Evolutionary conservation across 2,113 vertebrate genomes (phyloP).

Genomic region (Terrapene triunguis): DNA sequence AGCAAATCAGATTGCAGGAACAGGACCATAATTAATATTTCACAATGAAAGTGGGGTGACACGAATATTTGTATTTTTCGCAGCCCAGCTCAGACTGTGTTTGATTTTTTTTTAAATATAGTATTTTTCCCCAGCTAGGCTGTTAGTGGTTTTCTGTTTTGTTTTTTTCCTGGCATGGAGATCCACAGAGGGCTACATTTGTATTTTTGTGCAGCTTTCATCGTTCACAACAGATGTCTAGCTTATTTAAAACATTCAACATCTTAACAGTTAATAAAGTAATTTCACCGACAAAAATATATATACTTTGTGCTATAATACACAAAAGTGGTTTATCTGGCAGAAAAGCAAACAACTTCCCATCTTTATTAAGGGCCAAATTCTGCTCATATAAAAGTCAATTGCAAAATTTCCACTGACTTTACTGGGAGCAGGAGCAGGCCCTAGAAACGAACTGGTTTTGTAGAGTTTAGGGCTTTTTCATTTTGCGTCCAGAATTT

Average conservation of each 20-base stretch:
- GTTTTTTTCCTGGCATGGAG: constrained; percentile 52
- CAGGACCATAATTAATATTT: not conserved
- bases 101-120: not conserved
- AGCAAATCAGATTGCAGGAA: not conserved
- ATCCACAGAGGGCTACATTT: constrained; percentile 31
- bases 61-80: not conserved
- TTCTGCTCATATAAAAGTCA: not conserved
- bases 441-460: constrained; percentile 24
- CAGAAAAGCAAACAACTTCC: not conserved
- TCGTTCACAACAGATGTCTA: constrained; percentile 71
- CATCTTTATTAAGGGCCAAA: not conserved
- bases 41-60: not conserved
- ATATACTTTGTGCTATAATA: constrained; percentile 14
- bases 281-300: constrained; percentile 66
- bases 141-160: constrained; percentile 15
- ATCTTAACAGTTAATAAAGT: constrained; percentile 70
- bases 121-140: not conserved
- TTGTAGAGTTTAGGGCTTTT: not conserved
- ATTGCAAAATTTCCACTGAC: not conserved
- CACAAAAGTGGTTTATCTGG: constrained; percentile 29
- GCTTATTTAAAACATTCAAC: constrained; percentile 70
- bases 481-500: accelerated
- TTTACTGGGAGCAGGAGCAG: not conserved
- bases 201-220: constrained; percentile 55
- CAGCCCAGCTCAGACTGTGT: not conserved